Percentiles rank a stretch among this genome's conserved stretches.
Conservation (phyloP, 2,113 vertebrate species). For the Zeus faber region DNA sequence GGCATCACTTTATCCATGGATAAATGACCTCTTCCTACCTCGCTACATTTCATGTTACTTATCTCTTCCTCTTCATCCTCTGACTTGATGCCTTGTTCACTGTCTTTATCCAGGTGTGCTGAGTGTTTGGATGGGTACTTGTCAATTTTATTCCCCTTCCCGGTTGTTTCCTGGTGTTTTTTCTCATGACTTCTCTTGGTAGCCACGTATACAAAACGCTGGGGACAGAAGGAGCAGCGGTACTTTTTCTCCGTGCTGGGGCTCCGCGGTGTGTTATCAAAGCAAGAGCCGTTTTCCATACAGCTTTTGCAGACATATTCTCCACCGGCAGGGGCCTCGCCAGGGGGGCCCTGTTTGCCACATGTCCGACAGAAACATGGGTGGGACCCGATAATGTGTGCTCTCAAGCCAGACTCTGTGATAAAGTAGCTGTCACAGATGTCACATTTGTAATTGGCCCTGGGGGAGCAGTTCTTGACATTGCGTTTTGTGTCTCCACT, state of each 20-base stretch:
- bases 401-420: constrained; percentile 86
- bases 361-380: constrained; percentile 89
- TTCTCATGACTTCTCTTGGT: constrained; percentile 96
- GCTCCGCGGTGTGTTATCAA: constrained; percentile 85
- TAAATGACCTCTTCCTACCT: constrained; percentile 31
- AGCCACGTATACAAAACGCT: constrained; percentile 93
- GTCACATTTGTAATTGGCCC: constrained; percentile 81
- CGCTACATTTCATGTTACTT: constrained; percentile 45
- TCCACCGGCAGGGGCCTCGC: constrained; percentile 78
- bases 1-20: constrained; percentile 40
- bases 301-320: constrained; percentile 91
- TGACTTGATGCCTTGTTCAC: constrained; percentile 82
- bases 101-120: constrained; percentile 80
- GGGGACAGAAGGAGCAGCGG: constrained; percentile 92
- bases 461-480: constrained; percentile 73
- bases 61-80: constrained; percentile 44
- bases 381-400: constrained; percentile 89
- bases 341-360: constrained; percentile 87
- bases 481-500: constrained; percentile 64
- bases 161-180: constrained; percentile 81
- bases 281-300: constrained; percentile 85
- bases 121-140: constrained; percentile 85
- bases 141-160: constrained; percentile 78
- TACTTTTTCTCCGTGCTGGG: constrained; percentile 91
- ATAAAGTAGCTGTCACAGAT: constrained; percentile 89